Evolutionary conservation across 2,797 vertebrate genomes (phyloP).

Genomic region (Peromyscus nudipes): DNA sequence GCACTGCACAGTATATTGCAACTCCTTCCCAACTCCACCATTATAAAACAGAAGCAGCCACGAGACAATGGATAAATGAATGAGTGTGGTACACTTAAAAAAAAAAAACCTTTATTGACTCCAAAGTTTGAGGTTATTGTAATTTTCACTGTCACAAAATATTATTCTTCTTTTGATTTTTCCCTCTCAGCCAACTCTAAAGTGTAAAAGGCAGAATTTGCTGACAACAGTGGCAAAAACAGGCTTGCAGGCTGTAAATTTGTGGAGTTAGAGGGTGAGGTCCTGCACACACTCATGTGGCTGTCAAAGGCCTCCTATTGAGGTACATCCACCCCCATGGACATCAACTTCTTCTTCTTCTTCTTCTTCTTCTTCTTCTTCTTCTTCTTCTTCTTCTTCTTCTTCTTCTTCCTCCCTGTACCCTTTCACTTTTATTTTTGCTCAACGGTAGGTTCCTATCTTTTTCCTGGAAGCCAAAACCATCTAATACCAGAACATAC

Average conservation of each 20-base stretch:
- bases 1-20: not conserved
- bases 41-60: not conserved
- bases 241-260: not conserved
- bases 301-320: not conserved
- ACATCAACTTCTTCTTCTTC: not conserved
- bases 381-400: not conserved
- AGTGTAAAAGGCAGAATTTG: not conserved
- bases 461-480: not conserved
- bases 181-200: not conserved
- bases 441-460: not conserved
- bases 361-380: not conserved
- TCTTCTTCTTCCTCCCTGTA: not conserved
- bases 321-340: not conserved
- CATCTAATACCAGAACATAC: not conserved
- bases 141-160: not conserved
- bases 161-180: not conserved
- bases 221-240: not conserved
- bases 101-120: not conserved
- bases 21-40: not conserved
- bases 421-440: not conserved
- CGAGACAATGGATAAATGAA: not conserved
- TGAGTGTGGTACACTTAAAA: not conserved
- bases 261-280: not conserved
- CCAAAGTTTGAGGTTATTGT: not conserved
- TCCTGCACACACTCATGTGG: rapidly evolving